phyloP scores from a whole-genome alignment of 2,797 vertebrate genomes.

The Myoxocephalus aenaeus region DNA sequence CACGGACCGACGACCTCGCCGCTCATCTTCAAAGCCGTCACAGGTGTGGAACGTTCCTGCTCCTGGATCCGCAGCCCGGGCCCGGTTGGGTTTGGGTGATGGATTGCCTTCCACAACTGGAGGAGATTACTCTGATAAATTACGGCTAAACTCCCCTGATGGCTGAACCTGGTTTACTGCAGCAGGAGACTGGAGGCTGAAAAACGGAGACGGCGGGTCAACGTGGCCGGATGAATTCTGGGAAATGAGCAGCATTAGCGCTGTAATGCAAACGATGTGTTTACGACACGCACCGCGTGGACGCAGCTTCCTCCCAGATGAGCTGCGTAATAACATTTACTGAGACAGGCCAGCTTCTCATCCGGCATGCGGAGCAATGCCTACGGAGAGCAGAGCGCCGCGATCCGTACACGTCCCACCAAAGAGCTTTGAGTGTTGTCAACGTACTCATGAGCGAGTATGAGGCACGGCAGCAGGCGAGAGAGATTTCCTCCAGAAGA shows the following conservation, averaged over 20 bases:
- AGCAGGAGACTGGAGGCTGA: constrained; percentile 55
- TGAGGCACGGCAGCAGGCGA: too few relatives aligned
- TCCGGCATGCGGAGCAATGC: too few relatives aligned
- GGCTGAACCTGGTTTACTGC: constrained; percentile 64
- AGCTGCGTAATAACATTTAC: constrained; percentile 3
- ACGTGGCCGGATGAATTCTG: constrained; percentile 39
- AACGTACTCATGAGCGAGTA: too few relatives aligned
- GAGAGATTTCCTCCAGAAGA: too few relatives aligned
- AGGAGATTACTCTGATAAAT: constrained; percentile 65
- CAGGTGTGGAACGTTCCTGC: constrained; percentile 30
- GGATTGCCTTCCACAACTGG: constrained; percentile 52
- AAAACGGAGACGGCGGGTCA: constrained; percentile 56
- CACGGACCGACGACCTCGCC: too few relatives aligned
- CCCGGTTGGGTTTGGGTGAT: constrained; percentile 57
- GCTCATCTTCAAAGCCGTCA: constrained; percentile 34
- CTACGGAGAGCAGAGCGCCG: too few relatives aligned
- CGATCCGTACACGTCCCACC: too few relatives aligned
- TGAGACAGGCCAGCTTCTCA: too few relatives aligned
- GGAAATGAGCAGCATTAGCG: constrained; percentile 55
- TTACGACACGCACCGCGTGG: not conserved
- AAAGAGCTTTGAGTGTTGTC: too few relatives aligned
- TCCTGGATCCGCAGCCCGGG: constrained; percentile 15
- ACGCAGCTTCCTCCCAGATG: constrained; percentile 6
- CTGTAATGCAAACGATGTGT: constrained; percentile 42
- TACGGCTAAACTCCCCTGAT: constrained; percentile 58